Evolutionary conservation across 1,140 invertebrate genomes (phyloP).

Genomic region (Heliconius nattereri): DNA sequence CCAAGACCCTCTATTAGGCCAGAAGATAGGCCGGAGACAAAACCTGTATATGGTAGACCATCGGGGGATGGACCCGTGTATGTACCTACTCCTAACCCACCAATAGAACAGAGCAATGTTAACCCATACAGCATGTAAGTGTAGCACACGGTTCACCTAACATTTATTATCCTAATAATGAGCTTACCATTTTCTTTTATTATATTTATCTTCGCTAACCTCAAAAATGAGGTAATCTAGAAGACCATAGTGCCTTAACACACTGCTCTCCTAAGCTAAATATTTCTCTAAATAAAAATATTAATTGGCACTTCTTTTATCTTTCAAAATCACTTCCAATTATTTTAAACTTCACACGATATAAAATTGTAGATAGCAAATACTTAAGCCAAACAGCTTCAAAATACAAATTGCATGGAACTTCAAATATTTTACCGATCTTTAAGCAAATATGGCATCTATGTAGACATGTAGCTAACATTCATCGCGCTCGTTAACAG

Average conservation of each 20-base stretch:
- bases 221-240: not conserved
- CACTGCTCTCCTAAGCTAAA: not conserved
- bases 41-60: constrained; percentile 48
- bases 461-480: constrained; percentile 27
- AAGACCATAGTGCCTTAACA: not conserved
- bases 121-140: constrained; percentile 62
- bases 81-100: constrained; percentile 46
- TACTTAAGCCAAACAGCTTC: not conserved
- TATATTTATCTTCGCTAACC: not conserved
- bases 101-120: constrained; percentile 44
- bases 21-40: constrained; percentile 49
- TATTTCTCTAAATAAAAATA: constrained; percentile 4
- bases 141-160: constrained; percentile 3
- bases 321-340: not conserved
- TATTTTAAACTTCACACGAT: not conserved
- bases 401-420: not conserved
- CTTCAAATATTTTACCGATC: not conserved
- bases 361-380: not conserved
- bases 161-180: not conserved
- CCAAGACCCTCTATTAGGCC: constrained; percentile 43
- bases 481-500: constrained; percentile 43
- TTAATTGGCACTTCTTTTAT: not conserved
- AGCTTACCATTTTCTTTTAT: not conserved
- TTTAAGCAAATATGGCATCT: not conserved
- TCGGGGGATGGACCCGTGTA: constrained; percentile 58